These are phyloP conservation scores for Carapus acus DNA, from an alignment of 2,797 vertebrate species.

Conservation along the genomic window DNA sequence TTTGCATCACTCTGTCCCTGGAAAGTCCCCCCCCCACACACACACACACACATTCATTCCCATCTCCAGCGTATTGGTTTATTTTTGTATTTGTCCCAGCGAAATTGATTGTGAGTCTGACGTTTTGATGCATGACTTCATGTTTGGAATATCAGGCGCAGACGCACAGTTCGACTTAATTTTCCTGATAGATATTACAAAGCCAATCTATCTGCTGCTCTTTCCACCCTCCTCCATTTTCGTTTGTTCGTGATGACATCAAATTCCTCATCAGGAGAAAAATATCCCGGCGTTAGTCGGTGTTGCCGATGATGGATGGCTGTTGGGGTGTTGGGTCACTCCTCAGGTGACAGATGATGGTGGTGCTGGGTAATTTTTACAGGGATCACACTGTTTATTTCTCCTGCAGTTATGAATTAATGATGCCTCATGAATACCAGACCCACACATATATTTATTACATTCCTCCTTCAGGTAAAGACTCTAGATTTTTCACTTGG, in stretches of 20 bases:
- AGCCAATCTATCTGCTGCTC: conserved; percentile 12
- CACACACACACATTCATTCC: too few species aligned
- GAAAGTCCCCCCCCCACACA: too few species aligned
- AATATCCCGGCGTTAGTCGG: conserved; percentile 27
- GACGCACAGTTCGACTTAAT: conserved; percentile 10
- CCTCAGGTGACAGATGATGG: conserved; percentile 45
- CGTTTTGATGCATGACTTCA: conserved; percentile 46
- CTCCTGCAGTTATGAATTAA: conserved; percentile 34
- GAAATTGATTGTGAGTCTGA: conserved; percentile 28
- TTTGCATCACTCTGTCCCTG: not conserved
- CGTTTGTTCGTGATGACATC: conserved; percentile 13
- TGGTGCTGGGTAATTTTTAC: conserved; percentile 43
- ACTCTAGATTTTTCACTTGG: not conserved
- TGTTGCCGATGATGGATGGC: conserved; percentile 41
- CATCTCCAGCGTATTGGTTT: too few species aligned
- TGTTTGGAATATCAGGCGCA: conserved; percentile 35
- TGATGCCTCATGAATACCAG: conserved; percentile 38
- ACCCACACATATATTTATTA: not conserved
- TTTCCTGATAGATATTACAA: conserved; percentile 23
- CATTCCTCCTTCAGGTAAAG: not conserved
- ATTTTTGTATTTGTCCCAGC: conserved; percentile 19
- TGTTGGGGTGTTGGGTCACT: conserved; percentile 20
- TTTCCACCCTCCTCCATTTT: conserved; percentile 36
- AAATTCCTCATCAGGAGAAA: conserved; percentile 43
- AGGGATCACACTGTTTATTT: conserved; percentile 35